Conservation (phyloP, 1,140 invertebrate genomes). For the Triops cancriformis region DNA sequence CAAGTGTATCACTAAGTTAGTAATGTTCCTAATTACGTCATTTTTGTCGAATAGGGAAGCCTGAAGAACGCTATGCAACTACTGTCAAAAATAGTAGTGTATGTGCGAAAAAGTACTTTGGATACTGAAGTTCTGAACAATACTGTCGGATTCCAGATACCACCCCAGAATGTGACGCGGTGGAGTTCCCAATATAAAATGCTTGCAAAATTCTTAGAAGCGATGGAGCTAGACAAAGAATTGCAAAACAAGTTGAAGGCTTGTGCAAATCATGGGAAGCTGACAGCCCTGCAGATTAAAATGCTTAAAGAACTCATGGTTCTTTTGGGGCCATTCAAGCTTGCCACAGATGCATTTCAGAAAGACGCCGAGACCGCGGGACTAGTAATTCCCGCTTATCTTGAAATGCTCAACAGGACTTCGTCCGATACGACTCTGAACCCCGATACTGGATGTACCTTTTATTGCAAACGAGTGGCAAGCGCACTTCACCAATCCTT, state of each 20-base stretch:
- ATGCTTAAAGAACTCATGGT: slow-evolving; percentile 18
- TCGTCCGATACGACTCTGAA: neutral
- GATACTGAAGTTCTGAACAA: neutral
- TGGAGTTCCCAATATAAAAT: neutral
- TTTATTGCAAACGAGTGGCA: neutral
- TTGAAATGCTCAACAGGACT: neutral
- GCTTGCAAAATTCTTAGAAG: no score
- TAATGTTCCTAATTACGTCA: neutral
- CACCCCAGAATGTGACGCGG: no score
- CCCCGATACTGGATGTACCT: neutral
- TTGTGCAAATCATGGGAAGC: no score
- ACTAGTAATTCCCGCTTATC: slow-evolving; percentile 4
- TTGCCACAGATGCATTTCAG: slow-evolving; percentile 19
- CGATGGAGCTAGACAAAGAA: no score
- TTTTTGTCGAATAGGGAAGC: neutral
- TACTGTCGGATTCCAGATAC: no score
- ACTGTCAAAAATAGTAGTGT: slow-evolving; percentile 14
- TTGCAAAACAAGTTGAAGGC: no score
- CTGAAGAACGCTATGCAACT: neutral
- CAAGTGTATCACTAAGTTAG: neutral
- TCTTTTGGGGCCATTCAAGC: no score
- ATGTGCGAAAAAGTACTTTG: no score
- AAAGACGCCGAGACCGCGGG: slow-evolving; percentile 17
- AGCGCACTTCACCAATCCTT: neutral
- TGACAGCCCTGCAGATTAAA: no score